Evolutionary conservation across 2,797 vertebrate genomes (phyloP).

Genomic region (Myotis pilosus): DNA sequence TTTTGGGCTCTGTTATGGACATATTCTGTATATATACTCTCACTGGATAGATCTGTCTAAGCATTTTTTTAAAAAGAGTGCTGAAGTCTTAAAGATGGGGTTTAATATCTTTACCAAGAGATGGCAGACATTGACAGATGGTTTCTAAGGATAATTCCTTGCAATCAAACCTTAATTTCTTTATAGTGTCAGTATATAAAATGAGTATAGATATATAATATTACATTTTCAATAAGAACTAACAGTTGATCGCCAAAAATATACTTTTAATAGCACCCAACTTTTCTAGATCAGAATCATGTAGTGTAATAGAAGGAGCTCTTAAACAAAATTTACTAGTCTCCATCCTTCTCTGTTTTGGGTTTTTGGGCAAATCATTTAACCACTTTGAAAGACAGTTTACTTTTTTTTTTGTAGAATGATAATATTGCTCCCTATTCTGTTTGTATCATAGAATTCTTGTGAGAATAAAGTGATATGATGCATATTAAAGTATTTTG

Average conservation of each 20-base stretch:
- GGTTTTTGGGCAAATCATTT: slow-evolving; percentile 54
- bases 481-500: neutral
- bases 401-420: slow-evolving; percentile 23
- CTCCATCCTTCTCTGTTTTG: neutral
- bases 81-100: slow-evolving; percentile 10
- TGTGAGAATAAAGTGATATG: slow-evolving; percentile 27
- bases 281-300: slow-evolving; percentile 21
- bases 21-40: slow-evolving; percentile 17
- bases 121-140: slow-evolving; percentile 67
- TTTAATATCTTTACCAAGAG: slow-evolving; percentile 62
- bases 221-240: slow-evolving; percentile 50
- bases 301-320: neutral
- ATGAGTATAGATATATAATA: slow-evolving; percentile 54
- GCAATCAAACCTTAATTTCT: slow-evolving; percentile 59
- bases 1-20: slow-evolving; percentile 44
- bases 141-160: slow-evolving; percentile 61
- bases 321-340: neutral
- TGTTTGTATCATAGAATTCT: neutral
- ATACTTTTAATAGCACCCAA: neutral
- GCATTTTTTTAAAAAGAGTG: slow-evolving; percentile 42
- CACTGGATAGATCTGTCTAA: slow-evolving; percentile 33
- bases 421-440: neutral
- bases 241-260: slow-evolving; percentile 34
- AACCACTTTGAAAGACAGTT: slow-evolving; percentile 9
- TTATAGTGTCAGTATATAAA: slow-evolving; percentile 50